These are phyloP conservation scores for Sialia sialis DNA, from an alignment of 2,113 vertebrate species.

Conservation along the genomic window DNA sequence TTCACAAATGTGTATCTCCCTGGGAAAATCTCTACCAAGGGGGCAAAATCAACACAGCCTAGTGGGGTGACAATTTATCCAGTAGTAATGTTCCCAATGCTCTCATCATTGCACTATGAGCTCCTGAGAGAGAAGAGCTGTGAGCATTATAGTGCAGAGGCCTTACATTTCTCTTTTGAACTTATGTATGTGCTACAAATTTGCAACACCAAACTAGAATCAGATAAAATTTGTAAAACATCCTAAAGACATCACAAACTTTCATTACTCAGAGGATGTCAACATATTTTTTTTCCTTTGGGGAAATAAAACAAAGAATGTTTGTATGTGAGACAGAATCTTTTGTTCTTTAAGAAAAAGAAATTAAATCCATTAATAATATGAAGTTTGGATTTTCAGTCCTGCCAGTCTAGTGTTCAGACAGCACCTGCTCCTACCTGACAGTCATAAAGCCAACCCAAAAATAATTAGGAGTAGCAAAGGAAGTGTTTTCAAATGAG, in stretches of 20 bases:
- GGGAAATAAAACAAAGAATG: neutral
- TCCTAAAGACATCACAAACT: neutral
- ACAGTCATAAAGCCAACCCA: neutral
- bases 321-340: neutral
- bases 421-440: neutral
- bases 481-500: neutral
- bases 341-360: neutral
- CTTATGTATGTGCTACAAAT: neutral
- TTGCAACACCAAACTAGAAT: neutral
- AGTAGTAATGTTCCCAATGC: neutral
- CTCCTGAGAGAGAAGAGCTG: neutral
- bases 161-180: neutral
- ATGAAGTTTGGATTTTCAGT: neutral
- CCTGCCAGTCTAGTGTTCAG: neutral
- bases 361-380: neutral
- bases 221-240: neutral
- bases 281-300: neutral
- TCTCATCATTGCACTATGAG: accelerated
- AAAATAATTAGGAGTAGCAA: neutral
- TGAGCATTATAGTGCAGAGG: neutral
- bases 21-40: neutral
- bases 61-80: neutral
- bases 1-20: neutral
- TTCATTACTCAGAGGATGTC: neutral
- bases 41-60: neutral